Conservation (phyloP, 1,140 invertebrate genomes). For the Scaptomyza montana region DNA sequence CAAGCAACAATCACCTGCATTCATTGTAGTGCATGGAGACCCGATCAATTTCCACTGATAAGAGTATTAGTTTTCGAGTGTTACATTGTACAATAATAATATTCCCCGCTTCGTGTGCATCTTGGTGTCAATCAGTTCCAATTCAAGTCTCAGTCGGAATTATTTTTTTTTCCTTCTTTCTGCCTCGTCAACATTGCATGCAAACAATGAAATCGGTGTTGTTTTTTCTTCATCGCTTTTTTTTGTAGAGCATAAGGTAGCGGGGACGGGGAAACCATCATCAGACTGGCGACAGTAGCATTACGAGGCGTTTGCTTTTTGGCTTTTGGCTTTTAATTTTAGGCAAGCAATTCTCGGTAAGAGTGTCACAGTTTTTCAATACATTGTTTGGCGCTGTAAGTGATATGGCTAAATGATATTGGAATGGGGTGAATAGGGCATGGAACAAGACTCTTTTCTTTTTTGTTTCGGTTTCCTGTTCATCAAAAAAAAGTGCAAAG, state of each 20-base stretch:
- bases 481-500: too few species aligned
- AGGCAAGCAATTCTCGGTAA: conserved; percentile 61
- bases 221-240: not conserved
- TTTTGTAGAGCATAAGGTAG: conserved; percentile 14
- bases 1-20: conserved; percentile 77
- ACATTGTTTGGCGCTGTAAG: conserved; percentile 42
- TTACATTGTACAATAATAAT: conserved; percentile 55
- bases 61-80: conserved; percentile 73
- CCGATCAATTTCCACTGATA: conserved; percentile 74
- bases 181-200: conserved; percentile 70
- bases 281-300: conserved; percentile 68
- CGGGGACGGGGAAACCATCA: conserved; percentile 2
- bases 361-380: conserved; percentile 41
- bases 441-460: not conserved
- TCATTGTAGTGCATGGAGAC: conserved; percentile 35
- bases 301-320: conserved; percentile 69
- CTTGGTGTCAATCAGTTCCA: conserved; percentile 64
- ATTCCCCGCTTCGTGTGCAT: conserved; percentile 30
- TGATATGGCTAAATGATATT: conserved; percentile 45
- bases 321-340: not conserved
- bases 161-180: conserved; percentile 48
- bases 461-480: not conserved
- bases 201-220: conserved; percentile 53
- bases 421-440: conserved; percentile 13
- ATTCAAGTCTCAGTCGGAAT: conserved; percentile 40